A percentile compares a stretch with the other conserved stretches of the same genome.
Conservation (phyloP, 2,113 vertebrate species). For the Tupaia chinensis region DNA sequence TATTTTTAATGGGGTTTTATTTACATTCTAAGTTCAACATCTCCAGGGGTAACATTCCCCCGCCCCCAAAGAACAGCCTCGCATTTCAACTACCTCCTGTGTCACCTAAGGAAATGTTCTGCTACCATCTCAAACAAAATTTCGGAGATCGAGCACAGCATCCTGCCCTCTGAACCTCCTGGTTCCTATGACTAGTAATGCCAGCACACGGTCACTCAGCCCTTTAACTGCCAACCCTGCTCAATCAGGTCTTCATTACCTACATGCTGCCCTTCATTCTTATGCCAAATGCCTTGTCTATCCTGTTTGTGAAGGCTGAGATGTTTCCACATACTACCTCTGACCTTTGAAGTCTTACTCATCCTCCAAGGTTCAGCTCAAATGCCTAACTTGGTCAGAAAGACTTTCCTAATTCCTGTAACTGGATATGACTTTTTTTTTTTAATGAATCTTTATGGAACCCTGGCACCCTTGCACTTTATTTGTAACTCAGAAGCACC, state of each 20-base stretch:
- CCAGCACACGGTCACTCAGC: not conserved
- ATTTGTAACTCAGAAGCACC: constrained; percentile 17
- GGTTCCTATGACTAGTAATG: not conserved
- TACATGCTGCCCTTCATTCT: not conserved
- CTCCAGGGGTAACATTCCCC: not conserved
- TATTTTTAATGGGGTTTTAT: not conserved
- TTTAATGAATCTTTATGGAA: not conserved
- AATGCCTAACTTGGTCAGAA: not conserved
- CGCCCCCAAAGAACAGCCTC: not conserved
- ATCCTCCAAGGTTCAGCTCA: constrained; percentile 5
- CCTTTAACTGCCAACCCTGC: constrained; percentile 16
- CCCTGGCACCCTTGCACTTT: not conserved
- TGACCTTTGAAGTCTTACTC: constrained; percentile 31
- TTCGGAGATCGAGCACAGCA: constrained; percentile 7
- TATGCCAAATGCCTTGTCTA: not conserved
- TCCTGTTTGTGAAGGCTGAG: not conserved
- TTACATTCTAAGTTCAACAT: constrained; percentile 34
- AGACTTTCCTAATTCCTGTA: not conserved
- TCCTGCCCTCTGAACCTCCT: not conserved
- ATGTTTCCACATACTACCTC: not conserved
- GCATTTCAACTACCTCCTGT: not conserved
- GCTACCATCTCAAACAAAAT: constrained; percentile 9
- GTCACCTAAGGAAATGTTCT: not conserved
- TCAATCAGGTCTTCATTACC: not conserved
- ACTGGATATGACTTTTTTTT: not conserved